These are phyloP conservation scores for Eurystomus glaucurus DNA, from an alignment of 2,797 vertebrate species.

Conservation along the genomic window DNA sequence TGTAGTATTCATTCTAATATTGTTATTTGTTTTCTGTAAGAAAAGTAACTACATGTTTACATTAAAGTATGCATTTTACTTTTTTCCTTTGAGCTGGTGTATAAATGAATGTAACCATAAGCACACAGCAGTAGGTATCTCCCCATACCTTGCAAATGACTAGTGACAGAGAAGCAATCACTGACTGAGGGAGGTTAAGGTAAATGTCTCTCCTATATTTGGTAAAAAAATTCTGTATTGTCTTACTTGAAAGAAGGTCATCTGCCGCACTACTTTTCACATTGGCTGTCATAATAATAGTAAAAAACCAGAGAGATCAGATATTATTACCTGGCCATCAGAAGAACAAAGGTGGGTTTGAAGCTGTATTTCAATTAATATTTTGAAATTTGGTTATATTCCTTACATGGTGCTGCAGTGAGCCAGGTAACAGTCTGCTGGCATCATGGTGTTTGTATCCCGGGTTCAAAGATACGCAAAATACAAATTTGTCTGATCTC, in stretches of 20 bases:
- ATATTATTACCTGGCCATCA: not conserved
- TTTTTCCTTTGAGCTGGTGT: not conserved
- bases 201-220: not conserved
- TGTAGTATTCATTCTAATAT: not conserved
- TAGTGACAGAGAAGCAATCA: not conserved
- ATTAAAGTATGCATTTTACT: not conserved
- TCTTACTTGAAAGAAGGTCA: not conserved
- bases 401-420: not conserved
- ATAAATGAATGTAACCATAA: not conserved
- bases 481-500: not conserved
- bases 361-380: not conserved
- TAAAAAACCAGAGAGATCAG: not conserved
- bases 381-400: not conserved
- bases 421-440: not conserved
- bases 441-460: accelerated
- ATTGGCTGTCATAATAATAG: not conserved
- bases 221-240: not conserved
- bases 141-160: not conserved
- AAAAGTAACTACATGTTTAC: not conserved
- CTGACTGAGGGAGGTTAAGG: not conserved
- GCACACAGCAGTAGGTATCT: not conserved
- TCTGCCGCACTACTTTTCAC: not conserved
- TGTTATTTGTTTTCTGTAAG: not conserved
- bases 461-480: not conserved
- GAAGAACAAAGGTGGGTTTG: not conserved